Percentiles rank a stretch among this genome's conserved stretches.
Evolutionary conservation across 2,797 vertebrate genomes (phyloP).

Genomic region (Schizopygopsis pylzovi): DNA sequence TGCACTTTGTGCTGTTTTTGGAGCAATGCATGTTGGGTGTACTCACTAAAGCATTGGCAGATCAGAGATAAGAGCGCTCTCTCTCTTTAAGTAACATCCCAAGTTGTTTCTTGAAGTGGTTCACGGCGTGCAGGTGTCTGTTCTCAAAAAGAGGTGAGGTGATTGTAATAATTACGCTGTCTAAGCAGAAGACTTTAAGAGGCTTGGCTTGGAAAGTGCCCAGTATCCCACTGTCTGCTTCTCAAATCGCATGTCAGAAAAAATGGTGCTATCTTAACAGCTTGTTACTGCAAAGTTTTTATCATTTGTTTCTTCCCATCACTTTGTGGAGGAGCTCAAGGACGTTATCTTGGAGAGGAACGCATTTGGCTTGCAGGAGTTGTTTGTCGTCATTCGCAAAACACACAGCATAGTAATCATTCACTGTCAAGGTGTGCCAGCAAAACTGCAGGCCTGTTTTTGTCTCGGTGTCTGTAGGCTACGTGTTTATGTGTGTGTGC

Average conservation of each 20-base stretch:
- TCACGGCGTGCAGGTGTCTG: constrained; percentile 52
- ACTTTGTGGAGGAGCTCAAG: constrained; percentile 47
- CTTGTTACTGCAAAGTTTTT: constrained; percentile 48
- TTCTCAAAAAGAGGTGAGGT: constrained; percentile 39
- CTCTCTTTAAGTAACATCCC: constrained; percentile 38
- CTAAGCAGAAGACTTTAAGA: constrained; percentile 45
- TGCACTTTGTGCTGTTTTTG: constrained; percentile 15
- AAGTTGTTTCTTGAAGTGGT: constrained; percentile 26
- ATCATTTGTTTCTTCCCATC: constrained; percentile 38
- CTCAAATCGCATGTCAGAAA: constrained; percentile 36
- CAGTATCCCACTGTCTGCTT: constrained; percentile 38
- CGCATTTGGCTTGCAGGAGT: constrained; percentile 51
- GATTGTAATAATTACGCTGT: constrained; percentile 61
- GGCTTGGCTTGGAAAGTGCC: constrained; percentile 46
- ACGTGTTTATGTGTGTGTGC: constrained; percentile 20
- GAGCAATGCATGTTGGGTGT: constrained; percentile 17
- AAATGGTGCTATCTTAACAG: constrained; percentile 1
- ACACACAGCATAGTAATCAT: constrained; percentile 50
- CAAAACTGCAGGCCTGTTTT: constrained; percentile 19
- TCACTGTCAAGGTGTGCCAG: constrained; percentile 55
- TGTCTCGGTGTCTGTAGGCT: constrained; percentile 36
- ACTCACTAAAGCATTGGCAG: constrained; percentile 18
- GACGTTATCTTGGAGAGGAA: constrained; percentile 44
- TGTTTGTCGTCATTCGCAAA: constrained; percentile 44
- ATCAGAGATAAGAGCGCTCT: constrained; percentile 12